A percentile compares a stretch with the other conserved stretches of the same genome.
Conservation (phyloP, 2,113 vertebrate species). For the Eidolon helvum region DNA sequence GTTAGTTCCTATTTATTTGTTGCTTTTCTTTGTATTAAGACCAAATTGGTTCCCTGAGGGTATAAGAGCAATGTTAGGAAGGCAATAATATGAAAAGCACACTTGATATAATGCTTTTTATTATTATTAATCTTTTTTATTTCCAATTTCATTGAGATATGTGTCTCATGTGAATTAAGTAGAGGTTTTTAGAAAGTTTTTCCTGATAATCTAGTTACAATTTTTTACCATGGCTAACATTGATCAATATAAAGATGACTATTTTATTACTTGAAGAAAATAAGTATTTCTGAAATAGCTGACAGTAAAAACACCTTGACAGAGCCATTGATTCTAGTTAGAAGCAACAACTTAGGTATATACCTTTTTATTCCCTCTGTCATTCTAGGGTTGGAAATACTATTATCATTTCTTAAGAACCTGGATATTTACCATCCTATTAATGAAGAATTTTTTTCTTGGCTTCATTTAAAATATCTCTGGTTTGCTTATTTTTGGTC, state of each 20-base stretch:
- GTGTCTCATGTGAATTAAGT: not conserved
- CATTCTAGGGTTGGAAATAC: not conserved
- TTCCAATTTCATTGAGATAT: not conserved
- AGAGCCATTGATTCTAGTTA: constrained; percentile 8
- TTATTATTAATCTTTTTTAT: not conserved
- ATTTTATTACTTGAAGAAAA: not conserved
- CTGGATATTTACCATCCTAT: not conserved
- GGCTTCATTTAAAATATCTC: not conserved
- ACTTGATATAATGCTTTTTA: not conserved
- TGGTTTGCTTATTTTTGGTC: not conserved
- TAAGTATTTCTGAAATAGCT: constrained; percentile 7
- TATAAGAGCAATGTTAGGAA: not conserved
- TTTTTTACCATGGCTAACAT: not conserved
- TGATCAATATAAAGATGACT: not conserved
- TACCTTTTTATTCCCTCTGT: not conserved
- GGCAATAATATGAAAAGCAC: not conserved
- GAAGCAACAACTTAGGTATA: not conserved
- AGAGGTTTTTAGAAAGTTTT: constrained; percentile 5
- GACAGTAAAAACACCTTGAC: not conserved
- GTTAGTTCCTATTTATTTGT: constrained; percentile 4
- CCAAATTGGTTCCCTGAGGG: not conserved
- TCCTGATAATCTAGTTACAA: not conserved
- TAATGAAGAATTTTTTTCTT: not conserved
- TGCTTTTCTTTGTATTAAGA: not conserved
- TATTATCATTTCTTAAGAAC: not conserved